Conservation (phyloP, 2,888 invertebrate species). For the Netelia melanura region DNA sequence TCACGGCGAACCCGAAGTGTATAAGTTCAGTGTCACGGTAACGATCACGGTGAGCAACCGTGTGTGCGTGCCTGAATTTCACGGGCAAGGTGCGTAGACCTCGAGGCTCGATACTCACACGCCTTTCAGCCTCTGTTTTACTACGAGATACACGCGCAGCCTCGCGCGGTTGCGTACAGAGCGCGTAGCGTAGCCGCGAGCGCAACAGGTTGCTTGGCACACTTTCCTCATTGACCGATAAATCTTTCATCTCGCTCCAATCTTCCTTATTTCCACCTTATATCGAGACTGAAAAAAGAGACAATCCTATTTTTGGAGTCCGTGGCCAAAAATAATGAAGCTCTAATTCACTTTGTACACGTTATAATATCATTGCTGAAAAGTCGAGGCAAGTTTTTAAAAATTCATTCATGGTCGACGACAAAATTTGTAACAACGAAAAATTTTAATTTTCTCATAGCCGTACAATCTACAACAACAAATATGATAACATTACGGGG, state of each 20-base stretch:
- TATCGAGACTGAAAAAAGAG: slow-evolving; percentile 6
- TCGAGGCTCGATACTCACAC: slow-evolving; percentile 30
- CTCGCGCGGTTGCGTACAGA: slow-evolving; percentile 50
- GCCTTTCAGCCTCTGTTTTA: slow-evolving; percentile 18
- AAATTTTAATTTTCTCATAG: slow-evolving; percentile 43
- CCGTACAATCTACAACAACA: slow-evolving; percentile 46
- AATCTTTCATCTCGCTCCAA: slow-evolving; percentile 73
- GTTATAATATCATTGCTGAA: neutral
- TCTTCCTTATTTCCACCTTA: slow-evolving; percentile 50
- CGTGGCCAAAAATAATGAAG: slow-evolving; percentile 7
- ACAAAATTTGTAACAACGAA: slow-evolving; percentile 49
- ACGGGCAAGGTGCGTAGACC: slow-evolving; percentile 36
- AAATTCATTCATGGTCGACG: slow-evolving; percentile 3
- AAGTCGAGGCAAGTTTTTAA: neutral
- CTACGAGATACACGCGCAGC: slow-evolving; percentile 38
- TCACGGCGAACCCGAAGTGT: slow-evolving; percentile 3
- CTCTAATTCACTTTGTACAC: neutral
- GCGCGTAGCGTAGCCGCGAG: slow-evolving; percentile 57
- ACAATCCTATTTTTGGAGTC: slow-evolving; percentile 1
- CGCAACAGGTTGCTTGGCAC: slow-evolving; percentile 80
- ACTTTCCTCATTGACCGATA: slow-evolving; percentile 80
- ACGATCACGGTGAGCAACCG: slow-evolving; percentile 1
- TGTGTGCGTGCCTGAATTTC: neutral
- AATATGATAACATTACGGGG: slow-evolving; percentile 44
- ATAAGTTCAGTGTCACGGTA: slow-evolving; percentile 42